phyloP scores from a whole-genome alignment of 2,797 vertebrate genomes.

The Sitta carolinensis region DNA sequence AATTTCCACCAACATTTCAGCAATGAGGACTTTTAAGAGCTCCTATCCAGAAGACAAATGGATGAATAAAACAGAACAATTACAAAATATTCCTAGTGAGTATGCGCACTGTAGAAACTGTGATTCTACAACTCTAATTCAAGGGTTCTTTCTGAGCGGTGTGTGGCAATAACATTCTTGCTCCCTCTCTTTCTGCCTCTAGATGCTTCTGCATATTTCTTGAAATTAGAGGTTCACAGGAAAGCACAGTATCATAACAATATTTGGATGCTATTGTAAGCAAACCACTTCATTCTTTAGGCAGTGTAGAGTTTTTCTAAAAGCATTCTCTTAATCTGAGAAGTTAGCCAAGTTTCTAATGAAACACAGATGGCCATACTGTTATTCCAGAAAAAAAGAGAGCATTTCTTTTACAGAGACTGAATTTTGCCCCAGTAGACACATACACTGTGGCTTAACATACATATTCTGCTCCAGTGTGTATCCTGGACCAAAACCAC shows the following conservation, averaged over 20 bases:
- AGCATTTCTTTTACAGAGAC: background rate
- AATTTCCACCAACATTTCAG: background rate
- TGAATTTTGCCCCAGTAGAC: background rate
- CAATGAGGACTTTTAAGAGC: background rate
- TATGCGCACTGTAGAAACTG: background rate
- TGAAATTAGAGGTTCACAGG: background rate
- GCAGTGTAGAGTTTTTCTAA: background rate
- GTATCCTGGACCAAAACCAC: background rate
- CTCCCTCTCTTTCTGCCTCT: background rate
- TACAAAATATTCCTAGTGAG: background rate
- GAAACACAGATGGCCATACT: slow-evolving; percentile 1
- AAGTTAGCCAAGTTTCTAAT: background rate
- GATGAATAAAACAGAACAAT: background rate
- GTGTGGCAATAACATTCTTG: background rate
- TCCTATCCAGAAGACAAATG: background rate
- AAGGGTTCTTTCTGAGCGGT: background rate
- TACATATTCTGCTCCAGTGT: background rate
- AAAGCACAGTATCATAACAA: background rate
- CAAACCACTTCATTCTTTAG: background rate
- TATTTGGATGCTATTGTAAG: background rate
- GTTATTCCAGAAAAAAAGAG: background rate
- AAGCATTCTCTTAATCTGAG: background rate
- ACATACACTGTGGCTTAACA: background rate
- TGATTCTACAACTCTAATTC: background rate
- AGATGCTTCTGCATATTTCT: background rate